Conservation (phyloP, 1,140 invertebrate species). For the Ips nitidus region DNA sequence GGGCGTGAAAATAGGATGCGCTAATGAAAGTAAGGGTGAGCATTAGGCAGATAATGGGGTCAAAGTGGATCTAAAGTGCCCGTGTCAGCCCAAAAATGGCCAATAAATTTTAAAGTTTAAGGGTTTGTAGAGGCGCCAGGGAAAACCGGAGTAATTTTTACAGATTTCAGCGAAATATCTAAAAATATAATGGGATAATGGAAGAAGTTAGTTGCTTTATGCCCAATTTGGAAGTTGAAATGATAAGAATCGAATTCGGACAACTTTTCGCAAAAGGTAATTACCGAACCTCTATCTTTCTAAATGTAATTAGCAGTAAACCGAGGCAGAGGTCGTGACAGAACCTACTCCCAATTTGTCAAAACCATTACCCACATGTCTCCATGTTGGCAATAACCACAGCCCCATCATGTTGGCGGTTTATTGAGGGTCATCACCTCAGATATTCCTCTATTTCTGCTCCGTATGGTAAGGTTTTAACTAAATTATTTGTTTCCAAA, state of each 20-base stretch:
- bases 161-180: constrained; percentile 23
- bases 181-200: constrained; percentile 23
- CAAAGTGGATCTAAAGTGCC: constrained; percentile 35
- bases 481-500: neutral
- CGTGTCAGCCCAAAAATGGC: constrained; percentile 31
- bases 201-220: constrained; percentile 5
- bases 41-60: constrained; percentile 36
- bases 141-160: constrained; percentile 17
- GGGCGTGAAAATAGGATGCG: constrained; percentile 33
- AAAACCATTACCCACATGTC: neutral
- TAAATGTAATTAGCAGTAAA: neutral
- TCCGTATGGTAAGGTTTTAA: no score
- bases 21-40: constrained; percentile 38
- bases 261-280: neutral
- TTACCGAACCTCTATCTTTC: neutral
- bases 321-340: neutral
- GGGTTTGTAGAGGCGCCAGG: constrained; percentile 13
- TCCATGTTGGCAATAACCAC: neutral
- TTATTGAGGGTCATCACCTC: neutral
- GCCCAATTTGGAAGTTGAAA: neutral
- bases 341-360: neutral
- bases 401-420: neutral
- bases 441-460: no score
- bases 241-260: neutral
- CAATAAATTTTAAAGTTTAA: constrained; percentile 36